Evolutionary conservation across 2,797 vertebrate species (phyloP).

Genomic region (Vipera latastei): DNA sequence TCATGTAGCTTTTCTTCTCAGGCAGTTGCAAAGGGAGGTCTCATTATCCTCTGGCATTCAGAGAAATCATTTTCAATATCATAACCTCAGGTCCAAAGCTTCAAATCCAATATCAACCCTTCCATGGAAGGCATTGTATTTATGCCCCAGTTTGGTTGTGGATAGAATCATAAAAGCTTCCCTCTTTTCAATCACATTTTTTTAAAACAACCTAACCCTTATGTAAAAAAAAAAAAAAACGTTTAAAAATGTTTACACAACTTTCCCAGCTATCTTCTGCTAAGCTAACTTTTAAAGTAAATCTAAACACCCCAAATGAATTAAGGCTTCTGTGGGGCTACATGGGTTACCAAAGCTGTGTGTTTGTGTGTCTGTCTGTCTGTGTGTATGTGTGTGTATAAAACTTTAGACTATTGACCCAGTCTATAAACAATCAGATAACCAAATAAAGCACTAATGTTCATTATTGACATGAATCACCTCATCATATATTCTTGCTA

Average conservation of each 20-base stretch:
- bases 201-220: background rate
- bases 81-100: background rate
- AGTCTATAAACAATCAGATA: background rate
- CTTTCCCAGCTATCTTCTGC: background rate
- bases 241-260: background rate
- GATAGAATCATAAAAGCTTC: background rate
- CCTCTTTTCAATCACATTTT: background rate
- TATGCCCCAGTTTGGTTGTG: background rate
- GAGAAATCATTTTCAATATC: constrained; percentile 32
- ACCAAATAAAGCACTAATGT: background rate
- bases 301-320: background rate
- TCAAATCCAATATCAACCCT: background rate
- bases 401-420: background rate
- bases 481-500: background rate
- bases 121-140: background rate
- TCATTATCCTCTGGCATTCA: constrained; percentile 10
- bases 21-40: constrained; percentile 14
- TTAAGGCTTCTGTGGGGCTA: background rate
- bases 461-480: background rate
- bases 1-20: constrained; percentile 35
- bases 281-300: background rate
- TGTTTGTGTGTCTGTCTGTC: no score
- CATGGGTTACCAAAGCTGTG: background rate
- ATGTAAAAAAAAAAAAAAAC: background rate
- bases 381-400: no score